Evolutionary conservation across 2,113 vertebrate genomes (phyloP), one percentile per base, ranked within the genome.

Genomic region (Callorhinus ursinus): DNA sequence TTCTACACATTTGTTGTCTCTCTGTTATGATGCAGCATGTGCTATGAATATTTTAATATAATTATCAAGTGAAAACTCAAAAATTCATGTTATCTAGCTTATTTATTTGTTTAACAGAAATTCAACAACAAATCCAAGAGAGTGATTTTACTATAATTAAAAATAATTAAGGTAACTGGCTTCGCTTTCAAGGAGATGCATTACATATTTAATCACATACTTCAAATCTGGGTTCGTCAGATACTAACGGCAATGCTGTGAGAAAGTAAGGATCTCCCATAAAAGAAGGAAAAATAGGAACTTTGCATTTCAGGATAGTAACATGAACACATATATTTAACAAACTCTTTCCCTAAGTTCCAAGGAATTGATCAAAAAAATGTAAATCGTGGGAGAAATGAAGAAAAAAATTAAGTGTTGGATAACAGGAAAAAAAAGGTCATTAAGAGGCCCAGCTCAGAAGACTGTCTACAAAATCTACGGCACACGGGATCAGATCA

Each of bases 121-220:
- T 83, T 87, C 87, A 87, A 69, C 59, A 77, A 94, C 18, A 96
- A 92, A 89, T 93, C n/a, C 65, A 90, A 90, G 19, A 76, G 24
- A 84, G 8, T 84, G 46, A 11, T 16, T 76, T 91, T 72, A 53
- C 19, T 72, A 39, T 91, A 14, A 76, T 65, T 85, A 81, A 53
- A 86, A 86, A 86, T n/a, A 81, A 93, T 77, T 69, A 74, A 83
- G 33, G 9, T 57, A 95, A 88, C 21, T 72, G 28, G 39, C 9
- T 85, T 96, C 7, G 86, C 24, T 91, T 96, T 80, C 33, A 67
- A 95, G 57, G 24, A 91, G 22, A 72, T 55, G 21, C 42, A 61
- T 72, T 93, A 26, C n/a, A 18, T 67, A 96, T 88, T 97, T 82
- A 95, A 95, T 82, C 59, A 67, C 4, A 39, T 67, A 67, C 12